Evolutionary conservation across 2,888 invertebrate species (phyloP).

Genomic region (Ceratothoa steindachneri): DNA sequence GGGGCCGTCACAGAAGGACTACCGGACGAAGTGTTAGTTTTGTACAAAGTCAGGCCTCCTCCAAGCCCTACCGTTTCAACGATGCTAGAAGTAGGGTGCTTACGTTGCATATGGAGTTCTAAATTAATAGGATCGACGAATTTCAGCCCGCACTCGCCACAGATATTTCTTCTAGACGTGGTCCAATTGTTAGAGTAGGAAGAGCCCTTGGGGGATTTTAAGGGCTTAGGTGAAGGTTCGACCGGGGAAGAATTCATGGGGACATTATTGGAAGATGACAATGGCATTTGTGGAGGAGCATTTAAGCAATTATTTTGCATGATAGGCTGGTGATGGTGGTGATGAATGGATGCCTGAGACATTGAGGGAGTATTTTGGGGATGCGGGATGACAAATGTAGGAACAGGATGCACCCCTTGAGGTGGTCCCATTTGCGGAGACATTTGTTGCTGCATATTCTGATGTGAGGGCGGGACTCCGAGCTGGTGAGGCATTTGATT

Average conservation of each 20-base stretch:
- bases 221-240: not conserved
- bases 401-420: not conserved
- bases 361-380: not conserved
- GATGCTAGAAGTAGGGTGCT: slow-evolving; percentile 34
- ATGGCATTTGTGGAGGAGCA: not conserved
- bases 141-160: slow-evolving; percentile 45
- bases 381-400: not conserved
- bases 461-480: slow-evolving; percentile 12
- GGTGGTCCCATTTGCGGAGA: not conserved
- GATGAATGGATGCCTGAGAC: not conserved
- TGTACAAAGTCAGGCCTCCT: slow-evolving; percentile 36
- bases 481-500: slow-evolving; percentile 6
- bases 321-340: not conserved
- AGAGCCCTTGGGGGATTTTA: not conserved
- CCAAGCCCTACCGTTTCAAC: slow-evolving; percentile 34
- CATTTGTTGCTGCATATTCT: slow-evolving; percentile 9
- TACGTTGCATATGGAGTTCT: slow-evolving; percentile 42
- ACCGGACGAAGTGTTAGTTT: slow-evolving; percentile 23
- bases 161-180: slow-evolving; percentile 29
- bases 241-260: not conserved
- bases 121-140: slow-evolving; percentile 47
- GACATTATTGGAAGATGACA: not conserved
- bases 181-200: slow-evolving; percentile 1
- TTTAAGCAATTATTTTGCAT: not conserved
- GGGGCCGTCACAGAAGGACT: too few species aligned